These are phyloP conservation scores for Zosterops borbonicus DNA, from an alignment of 2,113 vertebrate species.

Conservation along the genomic window DNA sequence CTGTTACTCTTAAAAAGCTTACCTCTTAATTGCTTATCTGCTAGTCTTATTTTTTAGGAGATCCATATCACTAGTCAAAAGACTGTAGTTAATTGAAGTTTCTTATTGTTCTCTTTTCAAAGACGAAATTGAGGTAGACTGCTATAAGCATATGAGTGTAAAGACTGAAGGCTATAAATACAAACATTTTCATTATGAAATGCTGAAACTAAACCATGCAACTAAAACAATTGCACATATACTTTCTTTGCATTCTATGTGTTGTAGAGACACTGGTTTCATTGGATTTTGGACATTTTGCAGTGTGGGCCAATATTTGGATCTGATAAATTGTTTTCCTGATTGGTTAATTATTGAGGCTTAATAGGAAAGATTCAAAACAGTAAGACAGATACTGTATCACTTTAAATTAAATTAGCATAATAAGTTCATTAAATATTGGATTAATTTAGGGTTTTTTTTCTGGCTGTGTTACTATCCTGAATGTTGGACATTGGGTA, in stretches of 20 bases:
- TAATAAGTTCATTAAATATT: not conserved
- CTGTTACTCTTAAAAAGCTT: not conserved
- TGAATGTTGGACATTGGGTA: fast-evolving
- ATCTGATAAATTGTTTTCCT: not conserved
- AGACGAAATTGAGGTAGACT: not conserved
- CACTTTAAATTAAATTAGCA: not conserved
- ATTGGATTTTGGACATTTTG: not conserved
- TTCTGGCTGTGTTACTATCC: not conserved
- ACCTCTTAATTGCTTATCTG: not conserved
- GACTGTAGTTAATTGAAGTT: not conserved
- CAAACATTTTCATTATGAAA: not conserved
- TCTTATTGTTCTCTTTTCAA: not conserved
- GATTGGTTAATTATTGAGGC: not conserved
- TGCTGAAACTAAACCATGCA: not conserved
- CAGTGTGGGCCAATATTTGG: not conserved
- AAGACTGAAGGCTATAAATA: not conserved
- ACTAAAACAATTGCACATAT: not conserved
- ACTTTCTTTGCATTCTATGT: not conserved
- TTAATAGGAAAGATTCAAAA: not conserved
- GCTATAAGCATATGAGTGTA: not conserved
- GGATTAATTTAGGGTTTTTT: not conserved
- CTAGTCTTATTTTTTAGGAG: not conserved
- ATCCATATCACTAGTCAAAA: not conserved
- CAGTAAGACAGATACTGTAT: not conserved
- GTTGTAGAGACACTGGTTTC: not conserved